These are phyloP conservation scores for Bombycilla garrulus DNA, from an alignment of 2,113 vertebrate genomes.

Conservation along the genomic window DNA sequence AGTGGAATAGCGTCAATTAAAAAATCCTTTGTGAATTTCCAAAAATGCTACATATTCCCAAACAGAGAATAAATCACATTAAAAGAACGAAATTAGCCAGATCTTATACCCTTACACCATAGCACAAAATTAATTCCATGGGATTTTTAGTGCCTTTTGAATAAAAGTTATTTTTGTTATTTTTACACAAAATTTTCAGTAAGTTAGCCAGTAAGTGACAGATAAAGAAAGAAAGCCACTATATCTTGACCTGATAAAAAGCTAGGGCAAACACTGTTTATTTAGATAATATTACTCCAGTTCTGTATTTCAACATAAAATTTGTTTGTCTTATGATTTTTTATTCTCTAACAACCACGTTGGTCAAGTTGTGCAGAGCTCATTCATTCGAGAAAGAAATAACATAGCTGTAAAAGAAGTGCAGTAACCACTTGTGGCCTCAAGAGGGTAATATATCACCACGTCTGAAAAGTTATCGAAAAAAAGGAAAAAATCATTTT, in stretches of 20 bases:
- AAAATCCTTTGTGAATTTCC: not conserved
- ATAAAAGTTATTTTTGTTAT: not conserved
- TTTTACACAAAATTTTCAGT: not conserved
- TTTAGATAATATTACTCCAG: not conserved
- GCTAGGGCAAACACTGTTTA: not conserved
- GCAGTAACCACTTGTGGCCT: conserved; percentile 25
- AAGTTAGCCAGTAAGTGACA: not conserved
- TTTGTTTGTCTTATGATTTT: not conserved
- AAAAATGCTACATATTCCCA: not conserved
- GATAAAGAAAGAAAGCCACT: not conserved
- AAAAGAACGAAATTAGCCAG: not conserved
- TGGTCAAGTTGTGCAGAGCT: not conserved
- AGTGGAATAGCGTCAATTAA: not conserved
- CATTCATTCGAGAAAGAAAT: not conserved
- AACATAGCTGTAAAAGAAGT: not conserved
- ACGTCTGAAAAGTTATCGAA: not conserved
- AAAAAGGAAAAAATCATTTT: not conserved
- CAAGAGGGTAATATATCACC: conserved; percentile 64
- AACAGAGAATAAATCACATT: not conserved
- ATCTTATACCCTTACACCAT: not conserved
- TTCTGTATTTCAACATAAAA: not conserved
- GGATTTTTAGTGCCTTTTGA: not conserved
- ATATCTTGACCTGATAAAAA: not conserved
- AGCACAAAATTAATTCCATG: not conserved
- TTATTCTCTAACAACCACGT: not conserved